Evolutionary conservation across 2,797 vertebrate species (phyloP).

Genomic region (Thripadectes ignobilis): DNA sequence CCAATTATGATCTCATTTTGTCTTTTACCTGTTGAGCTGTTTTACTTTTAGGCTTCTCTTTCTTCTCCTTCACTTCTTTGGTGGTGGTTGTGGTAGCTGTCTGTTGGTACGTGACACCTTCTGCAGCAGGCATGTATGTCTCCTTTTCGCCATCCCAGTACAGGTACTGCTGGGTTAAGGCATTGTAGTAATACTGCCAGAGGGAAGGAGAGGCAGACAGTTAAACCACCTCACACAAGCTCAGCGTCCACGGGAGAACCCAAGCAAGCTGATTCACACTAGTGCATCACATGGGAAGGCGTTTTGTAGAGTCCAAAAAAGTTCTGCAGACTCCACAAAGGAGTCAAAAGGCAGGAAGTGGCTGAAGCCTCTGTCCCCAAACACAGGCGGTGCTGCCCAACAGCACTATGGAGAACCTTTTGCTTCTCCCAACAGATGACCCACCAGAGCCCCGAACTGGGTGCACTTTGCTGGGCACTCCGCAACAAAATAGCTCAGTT

Average conservation of each 20-base stretch:
- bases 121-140: slow-evolving; percentile 88
- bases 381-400: not conserved
- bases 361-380: not conserved
- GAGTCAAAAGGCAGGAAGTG: not conserved
- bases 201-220: not conserved
- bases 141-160: slow-evolving; percentile 98
- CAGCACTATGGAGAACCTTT: not conserved
- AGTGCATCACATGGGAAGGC: not conserved
- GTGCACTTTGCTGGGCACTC: not conserved
- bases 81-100: slow-evolving; percentile 63
- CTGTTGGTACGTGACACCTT: slow-evolving; percentile 70
- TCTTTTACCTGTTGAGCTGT: slow-evolving; percentile 92
- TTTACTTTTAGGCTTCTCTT: slow-evolving; percentile 98
- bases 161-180: slow-evolving; percentile 96
- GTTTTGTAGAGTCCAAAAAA: not conserved
- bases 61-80: slow-evolving; percentile 94
- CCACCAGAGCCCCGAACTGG: not conserved
- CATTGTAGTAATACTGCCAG: slow-evolving; percentile 96
- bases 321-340: not conserved
- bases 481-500: not conserved
- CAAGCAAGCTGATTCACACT: not conserved
- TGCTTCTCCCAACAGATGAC: not conserved
- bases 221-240: not conserved
- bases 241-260: not conserved
- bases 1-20: not conserved